These are phyloP conservation scores for Hippocampus guttulatus DNA, from an alignment of 2,113 vertebrate genomes.

Conservation along the genomic window DNA sequence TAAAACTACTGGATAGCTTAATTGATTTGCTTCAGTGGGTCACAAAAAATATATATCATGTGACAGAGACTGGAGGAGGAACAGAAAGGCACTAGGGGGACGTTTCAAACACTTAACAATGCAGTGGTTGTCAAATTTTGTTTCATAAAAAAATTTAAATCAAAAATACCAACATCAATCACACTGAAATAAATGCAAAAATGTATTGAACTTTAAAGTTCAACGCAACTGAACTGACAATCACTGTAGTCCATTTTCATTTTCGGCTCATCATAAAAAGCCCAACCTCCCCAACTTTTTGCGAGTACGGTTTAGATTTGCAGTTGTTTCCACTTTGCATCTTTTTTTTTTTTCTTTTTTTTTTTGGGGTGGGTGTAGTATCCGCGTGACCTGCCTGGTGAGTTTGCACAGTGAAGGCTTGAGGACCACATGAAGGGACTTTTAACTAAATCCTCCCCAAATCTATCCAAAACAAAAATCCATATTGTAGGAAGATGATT, in stretches of 20 bases:
- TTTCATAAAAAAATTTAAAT: too few species aligned
- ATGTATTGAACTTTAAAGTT: not conserved
- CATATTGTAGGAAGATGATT: slow-evolving; percentile 58
- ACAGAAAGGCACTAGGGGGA: too few species aligned
- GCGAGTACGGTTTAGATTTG: not conserved
- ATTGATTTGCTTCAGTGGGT: too few species aligned
- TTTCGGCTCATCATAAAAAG: not conserved
- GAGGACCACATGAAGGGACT: slow-evolving; percentile 48
- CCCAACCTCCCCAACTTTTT: not conserved
- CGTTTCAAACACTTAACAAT: not conserved
- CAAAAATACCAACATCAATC: too few species aligned
- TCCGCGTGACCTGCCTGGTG: slow-evolving; percentile 64
- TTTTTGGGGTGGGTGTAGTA: slow-evolving; percentile 61
- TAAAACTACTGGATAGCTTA: too few species aligned
- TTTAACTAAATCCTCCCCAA: not conserved
- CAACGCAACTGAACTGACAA: not conserved
- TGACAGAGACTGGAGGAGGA: too few species aligned
- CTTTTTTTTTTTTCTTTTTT: slow-evolving; percentile 20
- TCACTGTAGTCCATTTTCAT: not conserved
- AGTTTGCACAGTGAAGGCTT: slow-evolving; percentile 35
- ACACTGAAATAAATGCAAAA: not conserved
- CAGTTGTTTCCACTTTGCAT: not conserved
- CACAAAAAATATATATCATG: too few species aligned
- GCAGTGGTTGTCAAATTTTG: not conserved
- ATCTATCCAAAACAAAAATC: slow-evolving; percentile 7